Base-by-base conservation (phyloP, 2,888 invertebrate genomes). In the Coelogynopora nodosa region DNA sequence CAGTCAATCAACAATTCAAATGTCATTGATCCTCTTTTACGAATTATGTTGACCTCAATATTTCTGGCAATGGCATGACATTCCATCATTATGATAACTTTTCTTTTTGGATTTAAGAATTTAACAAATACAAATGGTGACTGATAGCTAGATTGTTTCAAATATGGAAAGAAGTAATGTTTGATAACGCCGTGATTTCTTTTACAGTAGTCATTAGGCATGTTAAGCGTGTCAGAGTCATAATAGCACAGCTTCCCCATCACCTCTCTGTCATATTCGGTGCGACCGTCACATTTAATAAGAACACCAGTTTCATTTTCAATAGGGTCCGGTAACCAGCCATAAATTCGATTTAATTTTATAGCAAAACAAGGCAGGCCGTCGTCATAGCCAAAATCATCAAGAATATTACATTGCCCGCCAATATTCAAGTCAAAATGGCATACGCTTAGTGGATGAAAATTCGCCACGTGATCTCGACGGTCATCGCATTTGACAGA, bases 101-200 rank as follows among this genome's bases (percentile, higher is more conserved):
- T 92, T 28, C 90, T 90, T 5, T 90, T 90, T 27, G 92, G 90
- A n/a, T 90, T 89, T 31, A 90, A 90, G 89, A 93, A 93, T 86
- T 92, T 90, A 82, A 92, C 92, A 89, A 93, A 91, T 2, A 93
- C 91, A 67, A 93, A 90, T 0, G 93, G 93, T 2, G 91, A 91
- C 49, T 91, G 89, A 89, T 92, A 93, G 84, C 92, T 92, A 85
- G 91, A 90, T 89, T 92, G 92, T 88, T 92, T 92, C 49, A 91
- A 89, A 90, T 92, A 93, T 5, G 93, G 93, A 89, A 91, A 93
- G 90, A 91, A 93, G 88, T 91, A 91, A 89, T 96, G 96, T 89
- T 95, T 94, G 89, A 93, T 92, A 31, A 30, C 31, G 0, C 87
- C 87, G 26, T 84, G 31, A 31, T 80, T 31, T 30, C 23, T 26